Evolutionary conservation across 2,888 invertebrate species (phyloP).

Genomic region (Shargacucullia verbasci): DNA sequence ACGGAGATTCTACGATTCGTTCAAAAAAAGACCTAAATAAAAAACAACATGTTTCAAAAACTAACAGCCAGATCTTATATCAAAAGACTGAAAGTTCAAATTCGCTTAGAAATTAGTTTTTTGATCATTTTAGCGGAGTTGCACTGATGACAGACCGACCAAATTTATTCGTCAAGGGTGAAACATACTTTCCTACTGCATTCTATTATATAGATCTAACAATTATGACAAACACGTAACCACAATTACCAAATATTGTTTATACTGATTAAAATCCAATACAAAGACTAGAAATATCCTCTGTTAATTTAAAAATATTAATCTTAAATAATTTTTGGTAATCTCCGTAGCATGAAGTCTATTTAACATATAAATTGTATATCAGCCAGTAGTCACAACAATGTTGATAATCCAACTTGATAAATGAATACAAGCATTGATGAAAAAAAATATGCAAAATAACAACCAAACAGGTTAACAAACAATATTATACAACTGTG

Average conservation of each 20-base stretch:
- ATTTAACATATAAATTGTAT: conserved; percentile 1
- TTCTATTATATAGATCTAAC: conserved; percentile 1
- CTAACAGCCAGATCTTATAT: conserved; percentile 20
- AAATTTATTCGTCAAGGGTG: conserved; percentile 30
- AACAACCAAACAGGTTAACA: background rate
- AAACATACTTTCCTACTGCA: conserved; percentile 9
- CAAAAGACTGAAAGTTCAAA: conserved; percentile 7
- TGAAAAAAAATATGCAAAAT: background rate
- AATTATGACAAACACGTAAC: background rate
- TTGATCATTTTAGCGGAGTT: too few relatives aligned
- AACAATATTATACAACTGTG: background rate
- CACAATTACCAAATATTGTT: background rate
- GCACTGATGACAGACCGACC: conserved; percentile 9
- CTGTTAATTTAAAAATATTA: conserved; percentile 26
- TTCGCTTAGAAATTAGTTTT: conserved; percentile 9
- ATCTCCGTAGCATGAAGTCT: background rate
- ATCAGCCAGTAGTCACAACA: background rate
- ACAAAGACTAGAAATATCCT: conserved; percentile 21
- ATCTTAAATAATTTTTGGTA: background rate
- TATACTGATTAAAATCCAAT: conserved; percentile 5
- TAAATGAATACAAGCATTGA: background rate
- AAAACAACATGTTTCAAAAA: conserved; percentile 31
- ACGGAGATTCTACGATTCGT: conserved; percentile 63
- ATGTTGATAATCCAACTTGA: conserved; percentile 6
- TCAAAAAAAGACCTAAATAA: conserved; percentile 63